Evolutionary conservation across 2,888 invertebrate genomes (phyloP), one percentile per base, ranked within the genome.

Genomic region (Cryptocephalus primarius): DNA sequence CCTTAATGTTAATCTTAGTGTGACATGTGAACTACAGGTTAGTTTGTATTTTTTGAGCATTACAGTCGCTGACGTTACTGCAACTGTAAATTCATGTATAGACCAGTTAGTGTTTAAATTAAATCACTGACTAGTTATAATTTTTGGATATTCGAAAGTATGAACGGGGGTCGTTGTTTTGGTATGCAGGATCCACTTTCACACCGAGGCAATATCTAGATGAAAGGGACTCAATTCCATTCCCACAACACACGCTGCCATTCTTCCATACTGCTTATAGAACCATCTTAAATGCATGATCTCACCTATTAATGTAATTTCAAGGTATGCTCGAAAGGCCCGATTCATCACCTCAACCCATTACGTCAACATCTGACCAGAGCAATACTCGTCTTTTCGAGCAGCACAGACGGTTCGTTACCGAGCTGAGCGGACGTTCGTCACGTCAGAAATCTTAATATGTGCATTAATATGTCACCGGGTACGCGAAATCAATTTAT

Each of bases 381-480:
- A 57, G 55, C 53, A 60, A 49, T 53, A n/a, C 47, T 42, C 49
- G 42, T 43, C n/a, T 45, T 48, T 52, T 57, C 56, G 59, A 57
- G 58, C 50, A 56, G 53, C 52, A 51, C 49, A 48, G 51, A 51
- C 51, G 50, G 42, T 43, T 53, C 55, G 60, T 44, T 57, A 63
- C 54, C 55, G 55, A 57, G 51, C 58, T 60, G 63, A 50, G 52
- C 52, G 49, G 48, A 52, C 55, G 49, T 46, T 48, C 52, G 55
- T 56, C 56, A 59, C 60, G 65, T 63, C 65, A 62, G 59, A 63
- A 62, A 64, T 65, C 66, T 68, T 67, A 68, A 67, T 68, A 66
- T 65, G 64, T 68, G 67, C 69, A 69, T 69, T 69, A 69, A 69
- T 69, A 68, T 68, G 69, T 69, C 69, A 68, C 67, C 66, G 60